Evolutionary conservation across 1,140 invertebrate genomes (phyloP), one percentile per base, ranked within the genome.

Genomic region (Bathynomus jamesi): DNA sequence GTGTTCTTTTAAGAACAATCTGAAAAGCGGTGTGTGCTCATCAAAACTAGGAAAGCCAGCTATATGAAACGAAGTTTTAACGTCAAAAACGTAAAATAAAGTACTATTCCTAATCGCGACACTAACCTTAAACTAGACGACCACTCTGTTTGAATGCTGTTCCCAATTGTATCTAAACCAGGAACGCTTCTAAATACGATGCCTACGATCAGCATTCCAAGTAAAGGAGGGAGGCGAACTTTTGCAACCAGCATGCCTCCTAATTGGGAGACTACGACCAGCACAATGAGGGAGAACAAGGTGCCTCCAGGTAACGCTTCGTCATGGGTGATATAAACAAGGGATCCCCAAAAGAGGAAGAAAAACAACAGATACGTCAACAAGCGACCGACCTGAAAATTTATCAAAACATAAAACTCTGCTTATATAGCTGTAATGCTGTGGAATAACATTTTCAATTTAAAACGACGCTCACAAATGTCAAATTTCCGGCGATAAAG

Each of bases 201-300:
- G 67, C 92, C 92, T 25, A 90, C 88, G 69, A 92, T 78, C 10
- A 94, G 85, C 91, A 94, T 94, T n/a, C 92, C 93, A 77, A 93
- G 89, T 0, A 96, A 84, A 0, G 92, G 87, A 7, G 94, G 94
- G 71, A 96, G 21, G 21, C 21, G 40, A 17, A 53, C 21, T 53
- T 53, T 53, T 53, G 40, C 40, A 17, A 53, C 40, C 2, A 53
- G 40, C 40, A 53, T 53, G 13, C 40, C 40, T 17, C 40, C 40
- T 17, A 53, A 17, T 53, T 53, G 40, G 2, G 40, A 11, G 21
- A 21, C 21, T 53, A 53, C 5, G 1, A 53, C 40, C 40, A 53
- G 21, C 21, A 53, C 21, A 53, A 53, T 11, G 21, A 53, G 40
- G 5, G 40, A 53, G 21, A 53, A 53, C 21, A 53, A 1, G 21